phyloP scores from a whole-genome alignment of 53 echinoderm and acorn worm species.

The Crossaster papposus region DNA sequence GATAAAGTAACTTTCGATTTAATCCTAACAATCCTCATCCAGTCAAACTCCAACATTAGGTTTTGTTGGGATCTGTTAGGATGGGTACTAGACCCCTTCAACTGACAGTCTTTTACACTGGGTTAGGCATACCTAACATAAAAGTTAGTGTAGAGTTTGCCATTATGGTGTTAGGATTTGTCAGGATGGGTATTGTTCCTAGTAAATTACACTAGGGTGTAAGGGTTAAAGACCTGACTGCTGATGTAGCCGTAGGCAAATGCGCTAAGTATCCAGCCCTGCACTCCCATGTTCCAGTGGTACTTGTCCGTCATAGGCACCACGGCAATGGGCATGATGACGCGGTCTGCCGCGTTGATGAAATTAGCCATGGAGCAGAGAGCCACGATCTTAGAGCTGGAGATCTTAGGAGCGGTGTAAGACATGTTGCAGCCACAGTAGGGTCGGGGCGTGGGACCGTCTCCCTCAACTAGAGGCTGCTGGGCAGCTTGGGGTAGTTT shows the following conservation, averaged over 20 bases:
- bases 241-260: conserved; percentile 99
- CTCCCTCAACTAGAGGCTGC: conserved; percentile 30
- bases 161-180: too few relatives aligned
- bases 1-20: too few relatives aligned
- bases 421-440: conserved; percentile 24
- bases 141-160: too few relatives aligned
- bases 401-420: conserved; percentile 24
- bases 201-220: too few relatives aligned
- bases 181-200: too few relatives aligned
- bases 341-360: conserved; percentile 97
- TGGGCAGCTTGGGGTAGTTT: conserved; percentile 24
- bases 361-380: conserved; percentile 97
- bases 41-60: too few relatives aligned
- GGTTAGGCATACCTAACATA: too few relatives aligned
- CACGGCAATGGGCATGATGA: conserved; percentile 98
- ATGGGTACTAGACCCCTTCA: too few relatives aligned
- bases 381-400: conserved; percentile 83
- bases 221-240: conserved; percentile 77
- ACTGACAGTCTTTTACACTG: too few relatives aligned
- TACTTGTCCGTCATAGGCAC: conserved; percentile 93
- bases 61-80: too few relatives aligned
- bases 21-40: too few relatives aligned
- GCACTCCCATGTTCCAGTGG: conserved; percentile 82
- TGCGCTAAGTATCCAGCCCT: conserved; percentile 97
- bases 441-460: neutral